These are phyloP conservation scores for Hemicrepidius hirtus DNA, from an alignment of 2,888 invertebrate species.

Conservation along the genomic window DNA sequence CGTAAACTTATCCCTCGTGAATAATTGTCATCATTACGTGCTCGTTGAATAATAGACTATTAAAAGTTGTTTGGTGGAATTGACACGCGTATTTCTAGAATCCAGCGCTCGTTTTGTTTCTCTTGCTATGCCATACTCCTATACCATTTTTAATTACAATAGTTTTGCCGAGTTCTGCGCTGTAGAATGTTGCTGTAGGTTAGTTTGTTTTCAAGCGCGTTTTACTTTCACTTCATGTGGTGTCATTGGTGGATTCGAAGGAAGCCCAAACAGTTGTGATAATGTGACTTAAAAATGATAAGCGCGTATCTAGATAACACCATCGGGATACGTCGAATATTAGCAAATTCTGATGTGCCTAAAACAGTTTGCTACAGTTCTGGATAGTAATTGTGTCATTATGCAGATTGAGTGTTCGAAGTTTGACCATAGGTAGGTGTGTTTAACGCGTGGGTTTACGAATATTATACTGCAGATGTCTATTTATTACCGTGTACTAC, in stretches of 20 bases:
- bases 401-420: slow-evolving; percentile 55
- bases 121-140: slow-evolving; percentile 20
- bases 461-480: slow-evolving; percentile 48
- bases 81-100: slow-evolving; percentile 14
- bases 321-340: slow-evolving; percentile 6
- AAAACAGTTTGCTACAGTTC: slow-evolving; percentile 13
- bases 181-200: slow-evolving; percentile 41
- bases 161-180: slow-evolving; percentile 41
- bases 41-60: neutral
- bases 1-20: too few relatives aligned
- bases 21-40: too few relatives aligned
- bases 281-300: slow-evolving; percentile 31
- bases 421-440: slow-evolving; percentile 64
- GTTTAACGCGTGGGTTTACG: slow-evolving; percentile 54
- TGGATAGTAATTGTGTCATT: slow-evolving; percentile 34
- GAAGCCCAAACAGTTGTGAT: slow-evolving; percentile 17
- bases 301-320: slow-evolving; percentile 28
- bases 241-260: slow-evolving; percentile 24
- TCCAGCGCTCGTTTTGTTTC: slow-evolving; percentile 28
- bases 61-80: slow-evolving; percentile 33
- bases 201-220: slow-evolving; percentile 39
- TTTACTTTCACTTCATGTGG: slow-evolving; percentile 37
- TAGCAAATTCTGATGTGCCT: slow-evolving; percentile 24
- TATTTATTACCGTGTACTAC: slow-evolving; percentile 40
- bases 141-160: slow-evolving; percentile 37